phyloP scores from a whole-genome alignment of 1,140 invertebrate genomes.

The Steinernema khuongi region DNA sequence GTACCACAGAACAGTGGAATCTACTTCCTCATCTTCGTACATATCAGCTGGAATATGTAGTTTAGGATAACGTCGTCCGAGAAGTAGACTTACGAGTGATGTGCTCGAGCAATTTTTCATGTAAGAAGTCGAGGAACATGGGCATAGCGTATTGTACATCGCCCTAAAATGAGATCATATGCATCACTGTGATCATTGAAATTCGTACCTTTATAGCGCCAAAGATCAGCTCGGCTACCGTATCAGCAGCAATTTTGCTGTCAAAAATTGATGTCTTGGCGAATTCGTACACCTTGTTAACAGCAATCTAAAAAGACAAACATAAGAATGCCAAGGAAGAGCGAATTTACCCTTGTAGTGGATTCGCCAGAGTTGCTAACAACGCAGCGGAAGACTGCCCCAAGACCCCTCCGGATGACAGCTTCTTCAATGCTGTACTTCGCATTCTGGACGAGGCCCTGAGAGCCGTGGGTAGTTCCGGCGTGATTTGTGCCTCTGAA shows the following conservation, averaged over 20 bases:
- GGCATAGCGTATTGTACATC: constrained; percentile 66
- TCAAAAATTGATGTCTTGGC: constrained; percentile 72
- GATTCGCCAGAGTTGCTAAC: constrained; percentile 65
- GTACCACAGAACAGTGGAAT: constrained; percentile 48
- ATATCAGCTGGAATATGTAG: constrained; percentile 39
- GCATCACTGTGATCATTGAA: constrained; percentile 69
- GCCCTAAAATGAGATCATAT: constrained; percentile 70
- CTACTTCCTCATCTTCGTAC: constrained; percentile 50
- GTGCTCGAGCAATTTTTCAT: constrained; percentile 59
- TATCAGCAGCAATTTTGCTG: constrained; percentile 73
- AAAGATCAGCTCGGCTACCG: constrained; percentile 69
- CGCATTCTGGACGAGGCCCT: constrained; percentile 26
- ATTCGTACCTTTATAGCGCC: constrained; percentile 69
- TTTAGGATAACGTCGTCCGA: not conserved
- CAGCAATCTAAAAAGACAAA: constrained; percentile 65
- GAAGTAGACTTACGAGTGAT: constrained; percentile 57
- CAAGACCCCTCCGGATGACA: constrained; percentile 69
- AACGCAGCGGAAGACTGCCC: constrained; percentile 67
- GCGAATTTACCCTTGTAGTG: not conserved
- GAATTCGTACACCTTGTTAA: constrained; percentile 72
- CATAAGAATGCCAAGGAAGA: not conserved
- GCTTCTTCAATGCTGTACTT: constrained; percentile 68
- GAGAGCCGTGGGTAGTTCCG: constrained; percentile 16
- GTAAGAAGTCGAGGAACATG: constrained; percentile 45
- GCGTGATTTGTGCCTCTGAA: constrained; percentile 31